These are phyloP conservation scores for Periophthalmus modestus DNA, from an alignment of 2,113 vertebrate genomes.

Conservation along the genomic window DNA sequence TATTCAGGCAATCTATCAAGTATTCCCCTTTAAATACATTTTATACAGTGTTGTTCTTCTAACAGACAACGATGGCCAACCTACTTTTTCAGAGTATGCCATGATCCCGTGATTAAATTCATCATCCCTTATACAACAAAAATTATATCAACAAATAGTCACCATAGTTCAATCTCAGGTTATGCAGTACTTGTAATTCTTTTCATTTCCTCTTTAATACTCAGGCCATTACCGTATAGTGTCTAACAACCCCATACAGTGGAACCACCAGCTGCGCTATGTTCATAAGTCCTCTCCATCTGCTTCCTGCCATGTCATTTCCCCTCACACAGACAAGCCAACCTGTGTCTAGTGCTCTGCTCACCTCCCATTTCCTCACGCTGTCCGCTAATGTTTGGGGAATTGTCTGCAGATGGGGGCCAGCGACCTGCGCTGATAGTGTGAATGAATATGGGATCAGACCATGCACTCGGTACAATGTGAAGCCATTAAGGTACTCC, in stretches of 20 bases:
- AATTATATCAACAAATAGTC: no score
- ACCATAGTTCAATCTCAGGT: not conserved
- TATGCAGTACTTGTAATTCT: not conserved
- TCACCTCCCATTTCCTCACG: slow-evolving; percentile 34
- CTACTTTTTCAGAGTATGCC: no score
- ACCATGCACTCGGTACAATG: slow-evolving; percentile 30
- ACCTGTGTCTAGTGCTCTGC: not conserved
- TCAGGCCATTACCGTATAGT: not conserved
- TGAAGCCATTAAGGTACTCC: slow-evolving; percentile 33
- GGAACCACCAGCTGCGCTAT: not conserved
- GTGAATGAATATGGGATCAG: slow-evolving; percentile 49
- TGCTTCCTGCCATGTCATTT: not conserved
- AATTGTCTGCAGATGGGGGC: slow-evolving; percentile 47
- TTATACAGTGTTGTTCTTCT: no score
- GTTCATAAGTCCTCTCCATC: slow-evolving; percentile 1
- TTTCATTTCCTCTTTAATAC: not conserved
- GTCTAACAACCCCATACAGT: not conserved
- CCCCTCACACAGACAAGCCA: not conserved
- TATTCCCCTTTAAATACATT: no score
- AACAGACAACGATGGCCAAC: no score
- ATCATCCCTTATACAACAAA: no score
- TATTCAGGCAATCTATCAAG: no score
- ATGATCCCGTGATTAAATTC: no score
- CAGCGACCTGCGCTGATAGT: slow-evolving; percentile 48
- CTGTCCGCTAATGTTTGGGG: slow-evolving; percentile 35